Base-by-base conservation (phyloP, 2,888 invertebrate species). In the Latrodectus hesperus region DNA sequence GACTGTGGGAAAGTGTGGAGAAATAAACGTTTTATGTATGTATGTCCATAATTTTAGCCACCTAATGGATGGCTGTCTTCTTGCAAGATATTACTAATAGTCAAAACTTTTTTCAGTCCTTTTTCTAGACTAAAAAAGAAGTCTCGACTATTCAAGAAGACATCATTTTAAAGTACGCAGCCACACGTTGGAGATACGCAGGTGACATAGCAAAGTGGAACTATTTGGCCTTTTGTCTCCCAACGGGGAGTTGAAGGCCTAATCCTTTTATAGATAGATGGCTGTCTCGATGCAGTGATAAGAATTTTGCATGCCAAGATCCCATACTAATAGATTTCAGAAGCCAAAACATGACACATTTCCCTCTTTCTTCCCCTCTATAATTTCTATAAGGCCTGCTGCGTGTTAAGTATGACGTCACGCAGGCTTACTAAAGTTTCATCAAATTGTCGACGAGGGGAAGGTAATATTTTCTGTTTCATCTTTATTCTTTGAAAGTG, bases 101-200 rank as follows among this genome's bases (percentile, higher is more conserved):
- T 68, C 51, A 60, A 49, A 88, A 75, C 67, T 83, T 74, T 88
- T 88, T 88, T 83, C 82, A 88, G 87, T 88, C 82, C 82, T 78
- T 88, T 88, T 88, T 88, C 86, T 88, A 88, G 87, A 82, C 52
- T 60, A 26, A 49, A 16, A 76, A 76, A 75, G 81, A 70, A 71
- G 16, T 38, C 76, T 70, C 17, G 52, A 49, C 26, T 17, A 22
- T 17, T 14, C 52, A 22, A 16, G 60, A 53, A 16, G 55, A 55
- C 60, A 17, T 17, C 72, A 72, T 51, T 5, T 26, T 6, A 38
- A 38, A 38, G 38, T 38, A 38, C 38, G 38, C 38, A 38, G 38
- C 38, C 38, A 6, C 38, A 3, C 38, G 38, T 38, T 38, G 38
- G 38, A 6, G 38, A 38, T 3, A 38, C 2, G 38, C 4, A 6